Base-by-base conservation (phyloP, 1,140 invertebrate species). In the Tetragnatha versicolor region DNA sequence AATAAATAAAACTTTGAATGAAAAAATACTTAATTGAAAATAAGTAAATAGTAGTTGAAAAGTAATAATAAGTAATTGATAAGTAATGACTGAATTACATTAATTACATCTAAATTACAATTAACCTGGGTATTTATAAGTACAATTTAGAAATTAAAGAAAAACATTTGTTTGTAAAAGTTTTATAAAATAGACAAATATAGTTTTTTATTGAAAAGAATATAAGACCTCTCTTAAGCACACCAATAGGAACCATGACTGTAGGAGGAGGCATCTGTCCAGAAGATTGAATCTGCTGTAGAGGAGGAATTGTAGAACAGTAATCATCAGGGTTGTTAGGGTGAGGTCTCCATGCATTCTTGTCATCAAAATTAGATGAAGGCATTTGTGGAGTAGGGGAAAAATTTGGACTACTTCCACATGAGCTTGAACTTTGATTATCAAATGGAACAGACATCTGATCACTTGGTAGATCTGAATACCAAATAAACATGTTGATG, bases 261-360 rank as follows among this genome's bases (percentile, higher is more conserved):
- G 92, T 90, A 29, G 88, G 87, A 14, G 91, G 91, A 65, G 90
- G 90, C 4, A 88, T 83, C 27, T 84, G 83, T 27, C 85, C 84
- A 60, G 86, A 83, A 27, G 86, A 87, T 12, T 86, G 88, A 82
- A 90, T 89, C 87, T 95, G 93, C 85, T 93, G 89, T 80, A 91
- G 88, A 80, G 93, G 93, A 80, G 93, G 92, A 85, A 95, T 90
- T 45, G 91, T 93, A 58, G 93, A 94, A 87, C 93, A 95, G 86
- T 95, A 96, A 86, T 96, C 93, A 89, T 92, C 91, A 37, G 93
- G 93, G 87, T 95, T 95, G 86, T 94, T 94, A 55, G 93, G 93
- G 87, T 95, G 93, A 55, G 84, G 83, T 14, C 81, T 82, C n/a
- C 73, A 75, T 27, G 39, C 25, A 14, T 17, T 39, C 29, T 78